Evolutionary conservation across 64 coral and sea anemone genomes (phyloP), one percentile per base, ranked within the genome.

Genomic region (Porites australiensis): DNA sequence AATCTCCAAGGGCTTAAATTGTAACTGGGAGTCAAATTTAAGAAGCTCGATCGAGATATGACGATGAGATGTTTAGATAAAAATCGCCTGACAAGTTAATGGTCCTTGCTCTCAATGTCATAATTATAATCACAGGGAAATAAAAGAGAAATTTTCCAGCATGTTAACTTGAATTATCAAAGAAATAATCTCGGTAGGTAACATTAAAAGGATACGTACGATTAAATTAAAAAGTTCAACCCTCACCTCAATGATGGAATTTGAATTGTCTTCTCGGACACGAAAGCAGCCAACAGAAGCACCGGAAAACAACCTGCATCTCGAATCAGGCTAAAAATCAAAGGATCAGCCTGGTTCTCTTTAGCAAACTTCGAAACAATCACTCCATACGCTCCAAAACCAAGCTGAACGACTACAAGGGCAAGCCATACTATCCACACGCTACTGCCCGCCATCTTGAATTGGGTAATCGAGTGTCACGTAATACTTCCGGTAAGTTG

Each of bases 341-440:
- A 53, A 45, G 95, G 95, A 64, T 96, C 95, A 79, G 95, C 95
- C 80, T 93, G 93, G 64, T 75, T 93, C 12, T 96, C 78, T 60
- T 93, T 91, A 5, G 95, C 95, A 63, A 93, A 96, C 82, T 96
- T 96, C 16, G 95, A 71, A 51, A 96, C 80, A 27, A 96, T 81
- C 6, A 96, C 95, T 54, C 95, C 95, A 86, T 96, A 93, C 79
- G 95, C 95, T 44, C 95, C 95, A 87, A 96, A 96, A 20, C 95
- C 95, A 15, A 96, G 54, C 53, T 96, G 95, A 45, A 93, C 84
- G 0, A 88, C 95, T 2, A 96, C 23, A 12, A 96, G 70, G 43
- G 91, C 95, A 65, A 96, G 13, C 95, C 90, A 96, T 1, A 96
- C 95, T 7, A 93, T 12, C 21, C 90, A 89, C 8, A 70, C 44